Evolutionary conservation across 2,888 invertebrate species (phyloP), one percentile per base, ranked within the genome.

Genomic region (Parthenolecanium corni): DNA sequence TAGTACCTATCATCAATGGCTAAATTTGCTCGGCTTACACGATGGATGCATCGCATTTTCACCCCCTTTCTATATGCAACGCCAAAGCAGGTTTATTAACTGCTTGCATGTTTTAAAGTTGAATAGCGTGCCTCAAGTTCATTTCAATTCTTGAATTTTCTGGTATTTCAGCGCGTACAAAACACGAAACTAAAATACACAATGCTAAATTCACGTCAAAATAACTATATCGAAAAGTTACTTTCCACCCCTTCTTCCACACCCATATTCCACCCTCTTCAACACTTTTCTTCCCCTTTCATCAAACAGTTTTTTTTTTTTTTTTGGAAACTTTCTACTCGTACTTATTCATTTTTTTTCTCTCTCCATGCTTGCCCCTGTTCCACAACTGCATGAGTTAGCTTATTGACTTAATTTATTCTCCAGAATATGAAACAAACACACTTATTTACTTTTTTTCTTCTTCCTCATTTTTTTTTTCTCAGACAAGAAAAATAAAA

Each of bases 81-180:
- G 23, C 23, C 24, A 38, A 23, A 61, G 61, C n/a, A 36, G 38
- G 61, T 49, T 23, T 46, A 46, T 31, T 51, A 61, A 51, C 49
- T 36, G 51, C 47, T 61, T 61, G 61, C 61, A 61, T 61, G 61
- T 61, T 61, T 49, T 61, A 61, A 63, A 62, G 62, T 62, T 52
- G 52, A 53, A 63, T 63, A 54, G 63, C 63, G 63, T 63, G 63
- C 63, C 46, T 31, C 25, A 31, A 53, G 63, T 63, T 63, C 63
- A 63, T 63, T 63, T 63, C 53, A 54, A 63, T 63, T 63, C 63
- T 63, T 54, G 53, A 63, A 63, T 63, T 63, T 63, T 63, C 53
- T 54, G 61, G 49, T 61, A 61, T 61, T 61, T 61, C 61, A 61
- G 61, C 61, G 61, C 47, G 49, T 61, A 51, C 25, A n/a, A 61